Base-by-base conservation (phyloP, 1,140 invertebrate genomes). In the Drosophila miranda region DNA sequence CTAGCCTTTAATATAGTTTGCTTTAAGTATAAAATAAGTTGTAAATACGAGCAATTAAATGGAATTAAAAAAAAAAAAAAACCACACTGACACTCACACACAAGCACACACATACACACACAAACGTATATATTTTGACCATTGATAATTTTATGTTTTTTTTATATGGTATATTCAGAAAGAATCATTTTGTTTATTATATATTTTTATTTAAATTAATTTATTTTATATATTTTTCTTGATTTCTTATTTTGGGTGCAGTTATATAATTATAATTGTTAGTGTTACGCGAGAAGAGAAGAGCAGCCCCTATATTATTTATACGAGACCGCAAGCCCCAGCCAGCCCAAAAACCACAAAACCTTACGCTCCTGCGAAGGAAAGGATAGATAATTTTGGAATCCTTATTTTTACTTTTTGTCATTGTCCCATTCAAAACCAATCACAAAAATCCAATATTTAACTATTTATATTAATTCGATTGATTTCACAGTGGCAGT, bases 61-160 rank as follows among this genome's bases (percentile, higher is more conserved):
- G n/a, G n/a, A n/a, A n/a, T n/a, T n/a, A n/a, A n/a, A n/a, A n/a
- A n/a, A n/a, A n/a, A n/a, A n/a, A n/a, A n/a, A n/a, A n/a, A n/a
- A 51, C 34, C 43, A 48, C 13, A 69, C 63, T 28, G 8, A 62
- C 34, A 72, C 38, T 70, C 41, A 59, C 28, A 46, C 38, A 43
- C 52, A 44, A 28, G 11, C 23, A 69, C 8, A 49, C 30, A 59
- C 21, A 51, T 38, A 60, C n/a, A 75, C 42, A 70, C 57, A 53
- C 43, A 55, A 42, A 34, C 23, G 52, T 26, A 75, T 46, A 79
- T 67, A 58, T 61, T 70, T 74, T 83, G 79, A 83, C 79, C 79
- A 89, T 89, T 89, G 77, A 89, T 87, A 89, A 75, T 83, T 89
- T 78, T 89, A 84, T 89, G 76, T 76, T 75, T 80, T 80, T 77